A percentile compares a stretch with the other conserved stretches of the same genome.
These are phyloP conservation scores for Nasonovia ribisnigri DNA, from an alignment of 2,888 invertebrate species.

Conservation along the genomic window DNA sequence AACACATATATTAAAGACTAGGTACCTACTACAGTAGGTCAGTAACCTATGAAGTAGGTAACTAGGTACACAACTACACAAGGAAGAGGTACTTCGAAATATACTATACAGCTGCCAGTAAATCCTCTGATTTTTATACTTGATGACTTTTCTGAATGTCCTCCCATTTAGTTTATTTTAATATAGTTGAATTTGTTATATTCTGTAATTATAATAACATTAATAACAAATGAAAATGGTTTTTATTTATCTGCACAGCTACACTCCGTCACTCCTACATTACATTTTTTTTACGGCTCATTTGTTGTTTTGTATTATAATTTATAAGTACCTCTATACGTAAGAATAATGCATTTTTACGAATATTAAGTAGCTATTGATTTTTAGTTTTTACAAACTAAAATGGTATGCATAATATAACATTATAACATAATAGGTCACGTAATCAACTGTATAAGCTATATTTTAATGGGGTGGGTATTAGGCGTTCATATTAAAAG, in stretches of 20 bases:
- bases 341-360: not conserved
- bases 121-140: too few relatives aligned
- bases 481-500: not conserved
- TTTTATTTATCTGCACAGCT: not conserved
- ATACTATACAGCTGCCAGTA: not conserved
- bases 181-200: not conserved
- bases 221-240: not conserved
- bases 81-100: not conserved
- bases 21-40: not conserved
- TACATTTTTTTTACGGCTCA: not conserved
- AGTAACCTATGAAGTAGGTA: too few relatives aligned
- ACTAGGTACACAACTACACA: too few relatives aligned
- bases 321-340: not conserved
- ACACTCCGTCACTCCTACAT: too few relatives aligned
- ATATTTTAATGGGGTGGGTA: not conserved
- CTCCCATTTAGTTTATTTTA: not conserved
- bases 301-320: not conserved
- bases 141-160: not conserved
- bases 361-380: not conserved
- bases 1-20: not conserved
- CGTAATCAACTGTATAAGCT: not conserved
- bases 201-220: too few relatives aligned
- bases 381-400: constrained; percentile 8
- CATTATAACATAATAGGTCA: constrained; percentile 13
- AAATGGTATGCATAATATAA: not conserved